Conservation (phyloP, 2,888 invertebrate species). For the Calameuta pallipes region DNA sequence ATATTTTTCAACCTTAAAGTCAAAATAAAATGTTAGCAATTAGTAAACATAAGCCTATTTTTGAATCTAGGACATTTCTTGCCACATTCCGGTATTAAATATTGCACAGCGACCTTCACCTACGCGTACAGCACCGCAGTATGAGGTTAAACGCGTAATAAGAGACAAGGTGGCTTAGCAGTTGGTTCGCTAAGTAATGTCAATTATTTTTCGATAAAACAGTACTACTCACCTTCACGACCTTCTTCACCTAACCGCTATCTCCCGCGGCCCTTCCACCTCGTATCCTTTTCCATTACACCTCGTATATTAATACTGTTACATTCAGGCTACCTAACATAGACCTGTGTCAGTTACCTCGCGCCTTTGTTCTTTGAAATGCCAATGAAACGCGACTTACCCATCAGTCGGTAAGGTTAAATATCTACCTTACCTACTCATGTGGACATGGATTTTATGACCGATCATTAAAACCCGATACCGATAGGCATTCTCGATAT, state of each 20-base stretch:
- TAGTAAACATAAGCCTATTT: too few species aligned
- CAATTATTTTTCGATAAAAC: not conserved
- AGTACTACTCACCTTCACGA: not conserved
- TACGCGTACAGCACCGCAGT: not conserved
- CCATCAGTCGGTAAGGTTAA: conserved; percentile 11
- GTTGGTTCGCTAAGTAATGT: not conserved
- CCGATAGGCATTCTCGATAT: not conserved
- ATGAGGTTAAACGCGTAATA: not conserved
- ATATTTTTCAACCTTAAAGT: too few species aligned
- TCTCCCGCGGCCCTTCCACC: not conserved
- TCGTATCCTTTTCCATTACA: not conserved
- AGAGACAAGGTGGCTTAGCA: not conserved
- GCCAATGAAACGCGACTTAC: not conserved
- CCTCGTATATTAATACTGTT: not conserved
- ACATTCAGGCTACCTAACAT: not conserved
- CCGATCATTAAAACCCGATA: conserved; percentile 5
- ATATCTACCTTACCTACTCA: conserved; percentile 6
- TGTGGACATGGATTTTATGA: not conserved
- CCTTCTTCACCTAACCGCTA: not conserved
- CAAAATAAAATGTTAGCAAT: too few species aligned
- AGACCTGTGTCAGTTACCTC: not conserved
- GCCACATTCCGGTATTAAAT: too few species aligned
- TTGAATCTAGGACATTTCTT: too few species aligned
- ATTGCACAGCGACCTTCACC: conserved; percentile 1
- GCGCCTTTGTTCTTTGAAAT: conserved; percentile 10